Conservation (phyloP, 2,113 vertebrate genomes). For the Aegithalos caudatus region DNA sequence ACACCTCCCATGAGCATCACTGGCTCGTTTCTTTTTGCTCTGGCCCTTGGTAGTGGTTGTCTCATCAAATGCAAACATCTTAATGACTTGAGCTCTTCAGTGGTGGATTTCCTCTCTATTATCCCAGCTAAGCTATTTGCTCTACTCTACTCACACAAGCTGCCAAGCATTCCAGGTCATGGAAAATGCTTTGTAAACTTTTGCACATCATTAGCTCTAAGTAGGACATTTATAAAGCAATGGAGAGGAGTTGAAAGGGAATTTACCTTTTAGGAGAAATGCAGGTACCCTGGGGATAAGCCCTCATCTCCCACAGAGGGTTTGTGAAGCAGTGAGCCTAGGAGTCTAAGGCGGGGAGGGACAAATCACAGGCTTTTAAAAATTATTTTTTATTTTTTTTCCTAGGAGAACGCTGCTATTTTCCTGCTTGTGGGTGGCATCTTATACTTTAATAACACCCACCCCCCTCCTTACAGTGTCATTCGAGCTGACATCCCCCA, state of each 20-base stretch:
- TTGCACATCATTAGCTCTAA: conserved; percentile 9
- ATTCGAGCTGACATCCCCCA: not conserved
- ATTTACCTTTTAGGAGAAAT: not conserved
- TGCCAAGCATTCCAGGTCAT: conserved; percentile 22
- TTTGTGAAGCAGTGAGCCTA: not conserved
- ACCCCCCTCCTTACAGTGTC: not conserved
- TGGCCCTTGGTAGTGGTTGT: not conserved
- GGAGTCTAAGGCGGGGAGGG: not conserved
- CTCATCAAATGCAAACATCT: conserved; percentile 37
- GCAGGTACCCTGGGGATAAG: not conserved
- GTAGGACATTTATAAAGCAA: not conserved
- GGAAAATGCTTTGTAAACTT: conserved; percentile 43
- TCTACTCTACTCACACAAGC: conserved; percentile 6
- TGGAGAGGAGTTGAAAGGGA: not conserved
- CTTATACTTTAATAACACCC: not conserved
- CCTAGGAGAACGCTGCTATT: not conserved
- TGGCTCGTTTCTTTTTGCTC: not conserved
- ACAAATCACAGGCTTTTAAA: not conserved
- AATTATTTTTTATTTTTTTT: too few relatives aligned
- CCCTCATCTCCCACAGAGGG: not conserved
- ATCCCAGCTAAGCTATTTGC: conserved; percentile 55
- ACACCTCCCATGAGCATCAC: not conserved
- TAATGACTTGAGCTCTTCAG: conserved; percentile 45
- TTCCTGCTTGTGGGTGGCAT: not conserved
- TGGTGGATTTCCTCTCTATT: conserved; percentile 48